These are phyloP conservation scores for Beaufortia kweichowensis DNA, from an alignment of 2,113 vertebrate species.

Conservation along the genomic window DNA sequence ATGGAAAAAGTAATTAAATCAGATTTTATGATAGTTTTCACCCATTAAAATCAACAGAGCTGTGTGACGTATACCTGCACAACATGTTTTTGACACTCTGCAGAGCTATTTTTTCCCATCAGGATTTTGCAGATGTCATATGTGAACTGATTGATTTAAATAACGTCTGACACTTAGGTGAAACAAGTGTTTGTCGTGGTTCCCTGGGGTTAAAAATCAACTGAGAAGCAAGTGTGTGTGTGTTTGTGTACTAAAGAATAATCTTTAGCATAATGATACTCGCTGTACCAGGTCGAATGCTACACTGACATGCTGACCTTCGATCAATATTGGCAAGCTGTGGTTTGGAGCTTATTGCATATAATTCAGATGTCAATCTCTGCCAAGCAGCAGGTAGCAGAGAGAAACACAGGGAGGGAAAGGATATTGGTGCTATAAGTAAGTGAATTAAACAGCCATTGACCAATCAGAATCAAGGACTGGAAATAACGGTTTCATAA, in stretches of 20 bases:
- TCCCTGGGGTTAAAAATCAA: neutral
- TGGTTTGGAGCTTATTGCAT: constrained; percentile 54
- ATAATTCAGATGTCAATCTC: constrained; percentile 55
- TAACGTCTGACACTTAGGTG: constrained; percentile 7
- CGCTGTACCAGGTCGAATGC: constrained; percentile 22
- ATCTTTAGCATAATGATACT: constrained; percentile 4
- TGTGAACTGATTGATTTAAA: too few relatives aligned
- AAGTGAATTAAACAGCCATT: too few relatives aligned
- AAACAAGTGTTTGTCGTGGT: constrained; percentile 6
- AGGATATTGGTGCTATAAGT: too few relatives aligned
- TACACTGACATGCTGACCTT: constrained; percentile 30
- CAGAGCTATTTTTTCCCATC: too few relatives aligned
- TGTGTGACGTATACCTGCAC: too few relatives aligned
- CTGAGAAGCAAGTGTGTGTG: neutral
- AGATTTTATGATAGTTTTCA: neutral
- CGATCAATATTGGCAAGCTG: constrained; percentile 56
- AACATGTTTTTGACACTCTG: too few relatives aligned
- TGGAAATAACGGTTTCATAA: too few relatives aligned
- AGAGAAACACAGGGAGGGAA: neutral
- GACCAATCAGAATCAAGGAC: too few relatives aligned
- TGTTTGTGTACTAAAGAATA: too few relatives aligned
- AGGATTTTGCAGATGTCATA: too few relatives aligned
- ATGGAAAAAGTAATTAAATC: neutral
- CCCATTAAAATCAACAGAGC: too few relatives aligned
- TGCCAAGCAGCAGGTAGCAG: constrained; percentile 8